Evolutionary conservation across 2,113 vertebrate species (phyloP), one percentile per base, ranked within the genome.

Genomic region (Salvelinus alpinus): DNA sequence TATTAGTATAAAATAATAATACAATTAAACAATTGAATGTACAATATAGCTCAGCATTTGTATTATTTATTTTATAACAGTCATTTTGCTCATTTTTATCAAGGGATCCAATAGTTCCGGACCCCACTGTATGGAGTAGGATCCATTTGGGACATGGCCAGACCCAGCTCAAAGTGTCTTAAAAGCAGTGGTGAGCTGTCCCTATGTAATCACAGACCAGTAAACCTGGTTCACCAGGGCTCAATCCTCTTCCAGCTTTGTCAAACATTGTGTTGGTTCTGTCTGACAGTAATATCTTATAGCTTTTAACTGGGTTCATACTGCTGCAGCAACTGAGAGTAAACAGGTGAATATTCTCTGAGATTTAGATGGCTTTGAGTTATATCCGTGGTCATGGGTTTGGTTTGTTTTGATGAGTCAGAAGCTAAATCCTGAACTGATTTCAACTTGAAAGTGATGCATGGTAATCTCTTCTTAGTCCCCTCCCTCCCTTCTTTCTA

Each of bases 361-460:
- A 74, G 22, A 6, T 18, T n/a, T 3, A 34, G 25, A 38, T 11
- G 18, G 51, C 6, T 68, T 54, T 25, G 71, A n/a, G 18, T 12
- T 7, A 25, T 29, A 70, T n/a, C 64, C 72, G 25, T 29, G 34
- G 57, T 64, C 48, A n/a, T 64, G 20, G 44, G 4, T 67, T 64
- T 75, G 8, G 64, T 74, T 29, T 11, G 57, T 18, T 77, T 74
- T 71, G 13, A 71, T 60, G 62, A 74, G n/a, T 84, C 77, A 71
- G 12, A 74, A 66, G 38, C 44, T 67, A 59, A 72, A 44, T 51
- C n/a, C 48, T 67, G 51, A 20, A 27, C n/a, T 0, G 13, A 4
- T 65, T 64, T 70, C 14, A 13, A 78, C 77, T 78, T 78, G 5
- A 20, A 68, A 72, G 20, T 57, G 12, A 18, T 8, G 11, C 38